Evolutionary conservation across 2,113 vertebrate species (phyloP).

Genomic region (Eptesicus fuscus): DNA sequence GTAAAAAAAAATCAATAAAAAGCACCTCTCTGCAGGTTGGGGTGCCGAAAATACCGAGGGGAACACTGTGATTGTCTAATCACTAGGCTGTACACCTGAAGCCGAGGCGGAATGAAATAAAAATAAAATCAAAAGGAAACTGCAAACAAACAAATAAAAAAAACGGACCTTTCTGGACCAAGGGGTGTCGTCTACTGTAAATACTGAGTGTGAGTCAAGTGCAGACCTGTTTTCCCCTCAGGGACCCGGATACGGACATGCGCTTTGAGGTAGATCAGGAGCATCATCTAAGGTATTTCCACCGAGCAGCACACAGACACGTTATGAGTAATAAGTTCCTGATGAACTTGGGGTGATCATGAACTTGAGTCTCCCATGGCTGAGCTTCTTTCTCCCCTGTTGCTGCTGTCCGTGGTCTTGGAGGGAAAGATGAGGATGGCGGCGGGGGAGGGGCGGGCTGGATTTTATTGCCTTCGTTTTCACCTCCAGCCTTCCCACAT

Average conservation of each 20-base stretch:
- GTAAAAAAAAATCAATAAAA: neutral
- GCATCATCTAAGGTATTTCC: neutral
- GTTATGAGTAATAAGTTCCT: neutral
- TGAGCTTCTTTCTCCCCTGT: neutral
- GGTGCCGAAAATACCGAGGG: neutral
- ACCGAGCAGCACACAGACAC: neutral
- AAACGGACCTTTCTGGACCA: neutral
- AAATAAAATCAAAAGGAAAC: too few species aligned
- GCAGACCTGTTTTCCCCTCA: neutral
- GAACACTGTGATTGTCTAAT: neutral
- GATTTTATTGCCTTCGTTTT: slow-evolving; percentile 47
- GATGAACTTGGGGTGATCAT: slow-evolving; percentile 34
- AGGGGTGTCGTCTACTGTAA: neutral
- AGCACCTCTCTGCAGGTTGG: neutral
- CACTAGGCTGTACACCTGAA: neutral
- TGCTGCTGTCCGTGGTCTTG: slow-evolving; percentile 14
- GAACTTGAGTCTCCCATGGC: neutral
- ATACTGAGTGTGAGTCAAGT: neutral
- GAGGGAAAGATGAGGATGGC: slow-evolving; percentile 22
- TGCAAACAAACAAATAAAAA: neutral
- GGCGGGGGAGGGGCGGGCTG: neutral
- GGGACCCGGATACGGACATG: neutral
- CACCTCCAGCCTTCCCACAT: neutral
- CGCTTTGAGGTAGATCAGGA: neutral
- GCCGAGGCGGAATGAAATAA: neutral